Conservation (phyloP, 2,113 vertebrate genomes). For the Haliaeetus leucogaster region DNA sequence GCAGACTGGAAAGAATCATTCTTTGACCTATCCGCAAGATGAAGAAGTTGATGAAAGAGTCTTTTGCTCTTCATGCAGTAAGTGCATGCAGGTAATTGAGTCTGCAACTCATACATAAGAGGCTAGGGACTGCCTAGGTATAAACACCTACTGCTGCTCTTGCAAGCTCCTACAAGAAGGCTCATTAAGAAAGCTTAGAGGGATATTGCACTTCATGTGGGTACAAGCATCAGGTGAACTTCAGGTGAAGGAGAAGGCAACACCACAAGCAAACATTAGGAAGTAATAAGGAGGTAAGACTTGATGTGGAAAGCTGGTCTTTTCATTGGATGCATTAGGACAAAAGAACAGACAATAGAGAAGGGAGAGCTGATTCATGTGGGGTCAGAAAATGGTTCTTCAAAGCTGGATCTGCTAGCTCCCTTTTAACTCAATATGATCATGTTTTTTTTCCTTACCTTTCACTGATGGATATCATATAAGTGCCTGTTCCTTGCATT, state of each 20-base stretch:
- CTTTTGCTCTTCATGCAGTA: not conserved
- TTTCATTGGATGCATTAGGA: not conserved
- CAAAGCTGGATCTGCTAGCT: not conserved
- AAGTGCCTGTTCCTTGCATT: not conserved
- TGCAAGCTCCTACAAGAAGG: not conserved
- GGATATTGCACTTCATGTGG: not conserved
- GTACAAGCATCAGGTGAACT: not conserved
- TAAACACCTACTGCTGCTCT: not conserved
- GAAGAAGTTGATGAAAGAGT: not conserved
- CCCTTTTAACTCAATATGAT: not conserved
- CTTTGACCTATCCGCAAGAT: not conserved
- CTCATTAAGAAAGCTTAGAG: not conserved
- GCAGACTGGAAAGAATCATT: not conserved
- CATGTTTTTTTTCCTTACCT: not conserved
- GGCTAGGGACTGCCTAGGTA: not conserved
- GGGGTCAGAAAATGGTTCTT: not conserved
- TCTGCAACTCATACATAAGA: not conserved
- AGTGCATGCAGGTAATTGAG: not conserved
- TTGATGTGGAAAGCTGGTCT: not conserved
- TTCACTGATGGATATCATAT: not conserved
- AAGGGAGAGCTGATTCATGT: not conserved
- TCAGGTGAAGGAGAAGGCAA: not conserved
- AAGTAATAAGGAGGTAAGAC: not conserved
- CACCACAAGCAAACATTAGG: not conserved
- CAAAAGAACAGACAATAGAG: not conserved